phyloP scores from a whole-genome alignment of 1,140 invertebrate species.

The Sinonovacula constricta region DNA sequence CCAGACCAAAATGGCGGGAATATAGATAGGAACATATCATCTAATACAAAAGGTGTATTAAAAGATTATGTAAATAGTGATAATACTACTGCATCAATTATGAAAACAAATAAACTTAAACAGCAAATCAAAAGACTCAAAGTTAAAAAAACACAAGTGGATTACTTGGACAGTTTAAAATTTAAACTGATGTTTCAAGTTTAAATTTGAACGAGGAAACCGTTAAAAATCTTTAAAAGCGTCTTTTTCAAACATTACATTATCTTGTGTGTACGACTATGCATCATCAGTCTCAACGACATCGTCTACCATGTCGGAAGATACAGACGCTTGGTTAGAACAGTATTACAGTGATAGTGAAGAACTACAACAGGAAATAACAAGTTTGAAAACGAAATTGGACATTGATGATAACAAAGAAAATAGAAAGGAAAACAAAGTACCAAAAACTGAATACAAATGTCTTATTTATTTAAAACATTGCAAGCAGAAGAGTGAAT shows the following conservation, averaged over 20 bases:
- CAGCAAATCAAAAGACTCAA: neutral
- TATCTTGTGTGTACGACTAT: neutral
- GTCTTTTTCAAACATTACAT: neutral
- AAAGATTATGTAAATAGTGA: constrained; percentile 26
- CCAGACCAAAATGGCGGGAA: constrained; percentile 14
- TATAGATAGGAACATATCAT: neutral
- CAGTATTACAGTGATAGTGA: neutral
- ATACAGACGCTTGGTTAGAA: neutral
- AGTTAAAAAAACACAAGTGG: neutral
- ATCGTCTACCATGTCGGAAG: neutral
- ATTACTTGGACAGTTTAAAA: neutral
- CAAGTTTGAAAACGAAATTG: constrained; percentile 16
- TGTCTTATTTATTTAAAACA: neutral
- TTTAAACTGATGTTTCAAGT: neutral
- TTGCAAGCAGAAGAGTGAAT: neutral
- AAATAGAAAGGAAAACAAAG: constrained; percentile 23
- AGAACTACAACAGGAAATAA: neutral
- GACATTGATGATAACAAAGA: too few species aligned
- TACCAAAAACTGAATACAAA: neutral
- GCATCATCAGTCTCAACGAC: neutral
- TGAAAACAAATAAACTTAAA: constrained; percentile 13
- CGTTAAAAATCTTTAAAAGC: neutral
- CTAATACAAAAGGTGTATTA: constrained; percentile 12
- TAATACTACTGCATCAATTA: constrained; percentile 39
- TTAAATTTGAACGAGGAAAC: neutral